Evolutionary conservation across 2,113 vertebrate genomes (phyloP).

Genomic region (Gracilinanus agilis): DNA sequence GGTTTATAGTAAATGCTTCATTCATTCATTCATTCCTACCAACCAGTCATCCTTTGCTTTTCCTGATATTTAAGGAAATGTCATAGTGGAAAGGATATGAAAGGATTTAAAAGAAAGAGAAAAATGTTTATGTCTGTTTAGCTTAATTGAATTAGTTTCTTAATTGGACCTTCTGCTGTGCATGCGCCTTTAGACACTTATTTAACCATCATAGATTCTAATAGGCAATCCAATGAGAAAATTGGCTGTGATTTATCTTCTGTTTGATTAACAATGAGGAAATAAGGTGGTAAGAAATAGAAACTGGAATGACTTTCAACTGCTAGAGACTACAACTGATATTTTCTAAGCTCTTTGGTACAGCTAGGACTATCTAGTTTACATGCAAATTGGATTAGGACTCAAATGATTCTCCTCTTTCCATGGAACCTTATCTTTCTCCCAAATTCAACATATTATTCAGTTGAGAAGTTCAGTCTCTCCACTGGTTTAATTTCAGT

Average conservation of each 20-base stretch:
- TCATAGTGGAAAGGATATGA: constrained; percentile 9
- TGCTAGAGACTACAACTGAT: not conserved
- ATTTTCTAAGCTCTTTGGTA: constrained; percentile 17
- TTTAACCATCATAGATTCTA: constrained; percentile 54
- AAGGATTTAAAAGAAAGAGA: constrained; percentile 39
- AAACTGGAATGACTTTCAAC: not conserved
- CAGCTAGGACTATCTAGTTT: constrained; percentile 26
- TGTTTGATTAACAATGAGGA: constrained; percentile 41
- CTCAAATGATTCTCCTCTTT: not conserved
- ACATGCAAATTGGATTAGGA: constrained; percentile 12
- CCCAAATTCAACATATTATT: not conserved
- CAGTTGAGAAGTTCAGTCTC: not conserved
- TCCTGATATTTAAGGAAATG: not conserved
- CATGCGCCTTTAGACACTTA: constrained; percentile 63
- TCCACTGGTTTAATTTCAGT: constrained; percentile 42
- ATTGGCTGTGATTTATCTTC: constrained; percentile 60
- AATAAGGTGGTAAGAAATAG: not conserved
- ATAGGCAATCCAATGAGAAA: constrained; percentile 55
- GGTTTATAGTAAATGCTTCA: not conserved
- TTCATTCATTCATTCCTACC: not conserved
- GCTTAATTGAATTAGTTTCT: constrained; percentile 69
- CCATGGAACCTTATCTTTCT: constrained; percentile 9
- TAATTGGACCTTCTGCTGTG: constrained; percentile 65
- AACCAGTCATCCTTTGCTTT: not conserved
- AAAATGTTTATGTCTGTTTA: constrained; percentile 24